These are phyloP conservation scores for Arctopsyche grandis DNA, from an alignment of 1,140 invertebrate species.

Conservation along the genomic window DNA sequence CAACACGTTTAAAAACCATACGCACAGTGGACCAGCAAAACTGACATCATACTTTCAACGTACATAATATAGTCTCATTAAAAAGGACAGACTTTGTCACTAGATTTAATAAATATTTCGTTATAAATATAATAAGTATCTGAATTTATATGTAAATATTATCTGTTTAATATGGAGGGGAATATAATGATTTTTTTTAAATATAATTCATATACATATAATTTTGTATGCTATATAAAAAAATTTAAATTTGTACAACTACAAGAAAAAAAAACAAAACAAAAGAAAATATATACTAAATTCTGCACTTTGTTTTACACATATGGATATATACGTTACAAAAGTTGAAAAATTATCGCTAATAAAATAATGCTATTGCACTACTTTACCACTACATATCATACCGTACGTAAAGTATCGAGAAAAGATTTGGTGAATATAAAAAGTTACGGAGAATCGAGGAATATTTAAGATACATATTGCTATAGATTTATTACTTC, in stretches of 20 bases:
- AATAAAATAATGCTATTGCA: too few species aligned
- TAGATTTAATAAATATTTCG: conserved; percentile 13
- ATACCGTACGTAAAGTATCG: too few species aligned
- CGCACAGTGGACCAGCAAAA: neutral
- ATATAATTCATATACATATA: conserved; percentile 3
- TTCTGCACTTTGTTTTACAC: neutral
- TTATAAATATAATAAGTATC: conserved; percentile 4
- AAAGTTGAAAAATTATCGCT: too few species aligned
- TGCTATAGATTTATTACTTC: too few species aligned
- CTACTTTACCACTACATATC: too few species aligned
- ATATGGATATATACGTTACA: too few species aligned
- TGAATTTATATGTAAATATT: neutral
- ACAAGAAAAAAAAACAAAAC: too few species aligned
- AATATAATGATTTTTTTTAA: neutral
- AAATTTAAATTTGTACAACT: conserved; percentile 18
- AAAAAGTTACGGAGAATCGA: too few species aligned
- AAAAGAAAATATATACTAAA: neutral
- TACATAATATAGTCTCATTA: conserved; percentile 19
- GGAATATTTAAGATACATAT: too few species aligned
- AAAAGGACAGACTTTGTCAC: conserved; percentile 18
- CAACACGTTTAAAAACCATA: neutral
- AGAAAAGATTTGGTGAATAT: too few species aligned
- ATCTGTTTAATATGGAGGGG: conserved; percentile 21
- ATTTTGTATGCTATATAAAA: neutral
- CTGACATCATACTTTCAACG: neutral